Base-by-base conservation (phyloP, 30 jellyfish, hydroid and myxozoan species). In the Aurelia coerulea region DNA sequence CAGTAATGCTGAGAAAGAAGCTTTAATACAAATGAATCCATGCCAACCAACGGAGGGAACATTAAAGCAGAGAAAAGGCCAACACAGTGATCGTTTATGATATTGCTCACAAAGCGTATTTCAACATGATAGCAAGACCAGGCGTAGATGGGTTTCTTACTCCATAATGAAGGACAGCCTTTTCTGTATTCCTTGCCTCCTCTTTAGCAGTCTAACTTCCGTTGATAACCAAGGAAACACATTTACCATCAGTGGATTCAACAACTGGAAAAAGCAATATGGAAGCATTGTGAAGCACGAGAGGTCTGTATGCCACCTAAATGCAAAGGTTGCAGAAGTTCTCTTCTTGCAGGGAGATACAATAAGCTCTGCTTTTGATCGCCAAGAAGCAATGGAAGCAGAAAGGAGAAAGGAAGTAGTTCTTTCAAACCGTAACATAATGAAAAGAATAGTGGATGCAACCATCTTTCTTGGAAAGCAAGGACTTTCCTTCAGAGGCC, bases 251-350 rank as follows among this genome's bases (percentile, higher is more conserved):
- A 52, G 78, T 67, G 87, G 92, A 52, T 82, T 82, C 85, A 49
- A 23, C 78, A 82, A 67, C 78, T 82, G 92, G 92, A 82, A 82
- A 69, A 82, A 68, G 79, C 92, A 82, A 82, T 82, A 68, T 70
- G 92, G 77, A 82, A 68, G 85, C 92, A 71, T 82, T 71, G 77
- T 68, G 54, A 82, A 82, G 79, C 92, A 82, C 52, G 86, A 82
- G 60, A 71, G 85, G 85, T 82, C 92, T 68, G 77, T 46, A 53
- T 82, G 42, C 71, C 90, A 80, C 82, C 80, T 64, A 3, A 65
- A 80, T 35, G 92, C 92, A 71, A 82, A 82, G 85, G 92, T 82
- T 82, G 91, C 74, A 81, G 84, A 81, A 65, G 91, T 81, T 52
- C 75, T 81, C 41, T 81, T 81, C 60, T 53, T 81, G 84, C 91